Conservation (phyloP, 92 coral and sea anemone genomes). For the Desmophyllum pertusum region DNA sequence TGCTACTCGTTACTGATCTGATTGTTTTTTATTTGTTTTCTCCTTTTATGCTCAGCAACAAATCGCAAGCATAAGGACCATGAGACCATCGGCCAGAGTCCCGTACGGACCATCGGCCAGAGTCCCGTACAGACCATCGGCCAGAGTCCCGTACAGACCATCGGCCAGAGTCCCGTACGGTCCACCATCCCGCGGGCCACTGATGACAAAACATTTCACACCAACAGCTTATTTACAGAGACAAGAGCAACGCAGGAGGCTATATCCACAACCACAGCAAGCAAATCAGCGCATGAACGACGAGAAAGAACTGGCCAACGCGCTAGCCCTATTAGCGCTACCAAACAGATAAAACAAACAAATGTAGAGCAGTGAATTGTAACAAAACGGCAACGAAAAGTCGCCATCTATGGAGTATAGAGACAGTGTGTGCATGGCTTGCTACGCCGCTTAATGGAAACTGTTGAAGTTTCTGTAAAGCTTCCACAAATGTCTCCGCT, state of each 20-base stretch:
- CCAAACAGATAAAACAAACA: conserved; percentile 60
- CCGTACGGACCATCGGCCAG: not conserved
- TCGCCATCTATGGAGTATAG: not conserved
- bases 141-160: not conserved
- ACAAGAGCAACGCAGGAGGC: conserved; percentile 44
- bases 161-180: conserved; percentile 1
- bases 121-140: not conserved
- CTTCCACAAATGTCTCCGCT: not conserved
- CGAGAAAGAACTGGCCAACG: conserved; percentile 82
- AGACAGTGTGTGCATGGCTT: not conserved
- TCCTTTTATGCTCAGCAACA: not conserved
- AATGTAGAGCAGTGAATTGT: not conserved
- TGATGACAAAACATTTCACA: not conserved
- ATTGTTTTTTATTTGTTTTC: not conserved
- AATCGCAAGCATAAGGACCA: not conserved
- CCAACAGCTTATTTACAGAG: conserved; percentile 12
- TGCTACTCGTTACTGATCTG: not conserved
- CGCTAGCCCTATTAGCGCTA: conserved; percentile 77
- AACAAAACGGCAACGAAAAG: not conserved
- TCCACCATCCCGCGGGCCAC: not conserved
- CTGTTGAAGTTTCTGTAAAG: not conserved
- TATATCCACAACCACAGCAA: conserved; percentile 49
- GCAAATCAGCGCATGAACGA: conserved; percentile 61
- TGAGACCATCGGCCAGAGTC: not conserved
- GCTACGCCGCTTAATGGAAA: not conserved